phyloP scores from a whole-genome alignment of 30 jellyfish, hydroid and myxozoan species.

The Aurelia aurita complex sp. Pacific region DNA sequence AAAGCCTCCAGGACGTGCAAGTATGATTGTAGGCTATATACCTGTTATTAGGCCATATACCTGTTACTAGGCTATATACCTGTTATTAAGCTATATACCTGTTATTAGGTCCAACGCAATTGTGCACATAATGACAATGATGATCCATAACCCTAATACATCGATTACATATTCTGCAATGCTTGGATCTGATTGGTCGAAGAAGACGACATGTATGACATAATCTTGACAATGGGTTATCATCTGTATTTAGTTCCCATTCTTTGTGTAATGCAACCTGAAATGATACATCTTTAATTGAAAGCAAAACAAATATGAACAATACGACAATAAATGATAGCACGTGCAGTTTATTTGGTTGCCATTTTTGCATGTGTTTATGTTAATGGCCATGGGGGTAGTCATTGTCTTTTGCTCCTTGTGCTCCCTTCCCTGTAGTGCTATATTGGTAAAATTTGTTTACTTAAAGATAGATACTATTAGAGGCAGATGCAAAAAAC shows the following conservation, averaged over 20 bases:
- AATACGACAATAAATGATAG: too few species aligned
- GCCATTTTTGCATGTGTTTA: too few species aligned
- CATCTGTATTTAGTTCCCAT: conserved; percentile 83
- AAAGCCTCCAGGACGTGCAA: too few species aligned
- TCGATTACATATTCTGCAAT: conserved; percentile 87
- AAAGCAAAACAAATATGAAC: too few species aligned
- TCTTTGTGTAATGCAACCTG: conserved; percentile 96
- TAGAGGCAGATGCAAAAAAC: too few species aligned
- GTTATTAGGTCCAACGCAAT: conserved; percentile 93
- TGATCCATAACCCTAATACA: conserved; percentile 90
- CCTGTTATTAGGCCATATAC: conserved; percentile 78
- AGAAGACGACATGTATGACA: conserved; percentile 98
- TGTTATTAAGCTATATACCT: conserved; percentile 74
- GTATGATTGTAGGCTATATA: neutral
- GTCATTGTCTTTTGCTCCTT: too few species aligned
- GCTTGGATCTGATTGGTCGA: conserved; percentile 95
- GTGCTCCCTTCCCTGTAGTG: too few species aligned
- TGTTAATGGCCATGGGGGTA: too few species aligned
- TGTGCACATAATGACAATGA: conserved; percentile 85
- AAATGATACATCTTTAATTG: neutral
- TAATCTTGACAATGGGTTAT: conserved; percentile 82
- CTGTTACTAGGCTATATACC: conserved; percentile 79
- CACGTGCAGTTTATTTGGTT: too few species aligned
- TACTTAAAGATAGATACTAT: too few species aligned
- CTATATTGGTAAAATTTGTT: too few species aligned